phyloP scores from a whole-genome alignment of 2,113 vertebrate genomes.

The Aegithalos caudatus region DNA sequence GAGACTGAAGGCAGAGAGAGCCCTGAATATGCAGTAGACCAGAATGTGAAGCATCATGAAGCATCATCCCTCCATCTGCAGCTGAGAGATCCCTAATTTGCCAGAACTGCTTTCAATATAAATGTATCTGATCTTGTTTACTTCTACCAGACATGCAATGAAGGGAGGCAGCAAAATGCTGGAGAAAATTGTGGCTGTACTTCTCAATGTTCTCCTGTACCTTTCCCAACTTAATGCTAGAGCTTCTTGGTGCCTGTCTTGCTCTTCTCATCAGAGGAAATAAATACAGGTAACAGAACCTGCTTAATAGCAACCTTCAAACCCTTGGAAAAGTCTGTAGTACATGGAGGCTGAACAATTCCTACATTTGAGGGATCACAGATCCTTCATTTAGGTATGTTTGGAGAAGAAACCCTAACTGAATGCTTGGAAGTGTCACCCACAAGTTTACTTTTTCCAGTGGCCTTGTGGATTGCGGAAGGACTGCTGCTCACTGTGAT shows the following conservation, averaged over 20 bases:
- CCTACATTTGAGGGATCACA: background rate
- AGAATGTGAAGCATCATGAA: background rate
- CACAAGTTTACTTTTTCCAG: background rate
- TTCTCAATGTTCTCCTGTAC: background rate
- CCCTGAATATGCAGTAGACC: background rate
- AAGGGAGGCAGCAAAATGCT: background rate
- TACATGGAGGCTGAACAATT: background rate
- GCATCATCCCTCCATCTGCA: background rate
- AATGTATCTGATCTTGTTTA: slow-evolving; percentile 8
- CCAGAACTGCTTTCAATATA: background rate
- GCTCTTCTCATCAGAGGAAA: background rate
- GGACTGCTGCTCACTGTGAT: background rate
- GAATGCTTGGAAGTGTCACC: background rate
- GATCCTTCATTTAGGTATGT: background rate
- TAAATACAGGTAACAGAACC: background rate
- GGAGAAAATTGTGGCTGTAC: background rate
- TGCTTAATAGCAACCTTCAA: background rate
- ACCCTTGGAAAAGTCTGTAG: background rate
- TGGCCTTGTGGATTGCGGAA: background rate
- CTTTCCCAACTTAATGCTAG: background rate
- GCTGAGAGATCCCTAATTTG: background rate
- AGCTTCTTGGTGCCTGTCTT: background rate
- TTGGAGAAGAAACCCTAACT: background rate
- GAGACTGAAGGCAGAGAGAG: background rate
- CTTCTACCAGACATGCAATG: background rate